A percentile compares a stretch with the other conserved stretches of the same genome.
Evolutionary conservation across 2,113 vertebrate genomes (phyloP).

Genomic region (Carettochelys insculpta): DNA sequence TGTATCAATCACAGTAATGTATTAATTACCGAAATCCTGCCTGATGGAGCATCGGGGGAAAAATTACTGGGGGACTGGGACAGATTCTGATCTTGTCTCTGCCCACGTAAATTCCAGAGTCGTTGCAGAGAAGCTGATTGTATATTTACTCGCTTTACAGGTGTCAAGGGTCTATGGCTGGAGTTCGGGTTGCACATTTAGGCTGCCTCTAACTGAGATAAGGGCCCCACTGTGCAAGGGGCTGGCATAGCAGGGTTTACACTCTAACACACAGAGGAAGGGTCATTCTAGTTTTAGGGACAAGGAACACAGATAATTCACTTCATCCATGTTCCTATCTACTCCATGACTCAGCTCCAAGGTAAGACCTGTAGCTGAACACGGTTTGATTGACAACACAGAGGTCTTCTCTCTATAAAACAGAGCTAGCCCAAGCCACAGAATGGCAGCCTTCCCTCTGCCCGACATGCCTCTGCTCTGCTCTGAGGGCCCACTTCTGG

Average conservation of each 20-base stretch:
- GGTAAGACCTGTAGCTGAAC: not conserved
- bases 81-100: not conserved
- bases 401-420: not conserved
- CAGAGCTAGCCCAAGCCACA: not conserved
- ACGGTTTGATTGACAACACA: not conserved
- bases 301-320: not conserved
- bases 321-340: not conserved
- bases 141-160: rapidly evolving
- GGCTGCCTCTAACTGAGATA: not conserved
- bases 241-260: not conserved
- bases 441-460: not conserved
- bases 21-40: constrained; percentile 20
- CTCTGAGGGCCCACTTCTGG: not conserved
- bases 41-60: not conserved
- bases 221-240: not conserved
- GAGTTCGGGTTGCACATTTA: not conserved
- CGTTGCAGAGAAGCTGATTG: not conserved
- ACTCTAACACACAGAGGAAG: not conserved
- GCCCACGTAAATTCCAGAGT: not conserved
- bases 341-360: too few relatives aligned
- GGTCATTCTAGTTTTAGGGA: not conserved
- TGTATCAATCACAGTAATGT: not conserved
- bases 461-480: not conserved
- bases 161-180: not conserved
- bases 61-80: rapidly evolving